These are phyloP conservation scores for Ranitomeya imitator DNA, from an alignment of 2,113 vertebrate species.

Conservation along the genomic window DNA sequence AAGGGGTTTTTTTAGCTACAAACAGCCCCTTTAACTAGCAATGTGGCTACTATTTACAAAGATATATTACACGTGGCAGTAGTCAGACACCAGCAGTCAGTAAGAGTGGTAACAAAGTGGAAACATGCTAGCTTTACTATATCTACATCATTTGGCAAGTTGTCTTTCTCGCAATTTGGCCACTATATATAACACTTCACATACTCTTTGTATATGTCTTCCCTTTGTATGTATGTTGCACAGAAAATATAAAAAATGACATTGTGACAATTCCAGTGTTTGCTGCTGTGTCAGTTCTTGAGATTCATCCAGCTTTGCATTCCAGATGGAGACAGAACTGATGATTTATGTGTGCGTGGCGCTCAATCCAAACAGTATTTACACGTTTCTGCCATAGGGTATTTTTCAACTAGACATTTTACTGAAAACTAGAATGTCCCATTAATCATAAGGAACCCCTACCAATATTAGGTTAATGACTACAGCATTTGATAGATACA, in stretches of 20 bases:
- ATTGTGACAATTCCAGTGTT: not conserved
- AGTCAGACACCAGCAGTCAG: no score
- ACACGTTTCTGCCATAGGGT: conserved; percentile 8
- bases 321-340: conserved; percentile 24
- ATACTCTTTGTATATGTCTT: not conserved
- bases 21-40: no score
- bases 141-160: no score
- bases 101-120: no score
- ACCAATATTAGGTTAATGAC: conserved; percentile 42
- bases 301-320: conserved; percentile 15
- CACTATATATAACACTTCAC: not conserved
- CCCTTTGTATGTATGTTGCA: not conserved
- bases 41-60: no score
- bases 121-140: no score
- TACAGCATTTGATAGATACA: conserved; percentile 18
- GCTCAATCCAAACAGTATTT: conserved; percentile 34
- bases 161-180: no score
- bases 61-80: no score
- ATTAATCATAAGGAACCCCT: conserved; percentile 41
- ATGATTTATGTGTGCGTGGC: conserved; percentile 24
- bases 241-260: not conserved
- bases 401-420: conserved; percentile 36
- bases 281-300: conserved; percentile 7
- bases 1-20: no score
- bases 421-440: conserved; percentile 21